Evolutionary conservation across 2,113 vertebrate genomes (phyloP).

Genomic region (Microtus pennsylvanicus): DNA sequence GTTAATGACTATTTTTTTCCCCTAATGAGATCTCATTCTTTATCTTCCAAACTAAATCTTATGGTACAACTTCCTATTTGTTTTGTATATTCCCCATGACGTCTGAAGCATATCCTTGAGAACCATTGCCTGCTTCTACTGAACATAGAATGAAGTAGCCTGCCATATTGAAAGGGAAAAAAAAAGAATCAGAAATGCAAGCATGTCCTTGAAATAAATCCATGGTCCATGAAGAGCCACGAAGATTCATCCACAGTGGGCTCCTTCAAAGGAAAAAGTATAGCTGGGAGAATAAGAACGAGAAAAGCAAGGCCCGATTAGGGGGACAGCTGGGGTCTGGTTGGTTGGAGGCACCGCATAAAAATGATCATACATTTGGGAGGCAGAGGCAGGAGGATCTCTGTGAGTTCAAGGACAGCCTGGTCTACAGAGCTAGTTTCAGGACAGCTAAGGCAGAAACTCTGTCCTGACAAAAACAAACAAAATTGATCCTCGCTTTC

Average conservation of each 20-base stretch:
- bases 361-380: not conserved
- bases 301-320: not conserved
- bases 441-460: too few species aligned
- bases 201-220: constrained; percentile 30
- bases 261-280: constrained; percentile 12
- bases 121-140: constrained; percentile 8
- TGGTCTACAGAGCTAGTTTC: too few species aligned
- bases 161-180: not conserved
- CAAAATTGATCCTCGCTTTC: constrained; percentile 21
- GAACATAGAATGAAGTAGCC: not conserved
- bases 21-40: not conserved
- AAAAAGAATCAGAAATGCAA: constrained; percentile 10
- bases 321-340: not conserved
- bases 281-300: not conserved
- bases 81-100: not conserved
- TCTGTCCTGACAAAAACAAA: too few species aligned
- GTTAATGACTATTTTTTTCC: not conserved
- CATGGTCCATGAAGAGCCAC: not conserved
- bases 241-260: not conserved
- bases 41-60: constrained; percentile 30
- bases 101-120: not conserved
- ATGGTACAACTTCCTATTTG: not conserved
- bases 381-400: too few species aligned
- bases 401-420: too few species aligned
- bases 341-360: not conserved